Evolutionary conservation across 2,113 vertebrate genomes (phyloP), one percentile per base, ranked within the genome.

Genomic region (Chloropsis hardwickii): DNA sequence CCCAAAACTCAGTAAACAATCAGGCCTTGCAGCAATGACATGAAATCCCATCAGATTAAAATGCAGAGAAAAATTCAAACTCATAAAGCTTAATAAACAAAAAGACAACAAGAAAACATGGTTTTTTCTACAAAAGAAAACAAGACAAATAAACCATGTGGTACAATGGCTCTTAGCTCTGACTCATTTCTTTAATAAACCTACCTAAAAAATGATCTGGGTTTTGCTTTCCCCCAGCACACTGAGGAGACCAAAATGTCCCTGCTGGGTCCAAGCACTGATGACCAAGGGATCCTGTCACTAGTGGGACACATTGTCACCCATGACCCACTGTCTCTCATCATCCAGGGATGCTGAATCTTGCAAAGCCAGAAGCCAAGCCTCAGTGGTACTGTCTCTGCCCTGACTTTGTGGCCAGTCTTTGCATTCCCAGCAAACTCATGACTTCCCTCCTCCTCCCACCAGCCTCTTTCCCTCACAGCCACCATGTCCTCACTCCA

Each of bases 171-270:
- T 51, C 13, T 62, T 47, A 81, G 12, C 12, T 74, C 5, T 60
- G 57, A 39, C 7, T 80, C 20, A 76, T 87, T 80, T 61, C 58
- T 77, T 90, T 74, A 90, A 62, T 47, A 80, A 61, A 47, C 31
- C 45, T 51, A 48, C 12, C 29, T 14, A 10, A 88, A 65, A 40
- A 45, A 58, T 9, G 1, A 33, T 33, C 29, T 42, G 37, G 3
- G 8, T 45, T 88, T 86, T 81, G 25, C 20, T 40, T 86, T 91
- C 23, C 23, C 23, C 44, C 1, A 3, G 12, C 17, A 40, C 11
- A 20, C 6, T 0, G 0, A 3, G 3, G 13, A 3, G 9, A 15
- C 2, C 12, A 44, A 50, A 69, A 60, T 35, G 6, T 77, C 53
- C 24, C 37, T 56, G 8, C 15, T 70, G 37, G 4, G 10, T 54